These are phyloP conservation scores for Callopanchax toddi DNA, from an alignment of 2,113 vertebrate genomes.

Conservation along the genomic window DNA sequence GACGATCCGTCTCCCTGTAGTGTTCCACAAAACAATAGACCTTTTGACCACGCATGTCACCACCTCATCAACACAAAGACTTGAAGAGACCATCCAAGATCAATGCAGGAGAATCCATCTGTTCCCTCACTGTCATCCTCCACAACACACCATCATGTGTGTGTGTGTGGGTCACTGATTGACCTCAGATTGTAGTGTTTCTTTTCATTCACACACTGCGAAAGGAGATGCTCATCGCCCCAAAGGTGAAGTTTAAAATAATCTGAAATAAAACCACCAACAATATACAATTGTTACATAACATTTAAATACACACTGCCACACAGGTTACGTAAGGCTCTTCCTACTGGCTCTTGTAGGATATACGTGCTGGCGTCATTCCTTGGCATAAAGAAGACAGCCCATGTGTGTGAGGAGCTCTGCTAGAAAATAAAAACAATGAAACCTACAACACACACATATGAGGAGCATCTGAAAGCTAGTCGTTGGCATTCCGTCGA, in stretches of 20 bases:
- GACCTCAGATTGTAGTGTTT: neutral
- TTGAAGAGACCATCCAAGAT: neutral
- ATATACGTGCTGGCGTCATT: slow-evolving; percentile 60
- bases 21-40: slow-evolving; percentile 46
- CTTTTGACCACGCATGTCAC: too few relatives aligned
- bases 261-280: neutral
- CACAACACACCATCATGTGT: slow-evolving; percentile 13
- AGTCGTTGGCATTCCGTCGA: neutral
- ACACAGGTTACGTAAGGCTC: slow-evolving; percentile 58
- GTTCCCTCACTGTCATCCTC: neutral
- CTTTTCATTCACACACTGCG: neutral
- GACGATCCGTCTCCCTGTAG: neutral
- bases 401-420: neutral
- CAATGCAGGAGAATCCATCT: slow-evolving; percentile 16
- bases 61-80: slow-evolving; percentile 28
- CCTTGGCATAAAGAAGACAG: slow-evolving; percentile 5
- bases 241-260: neutral
- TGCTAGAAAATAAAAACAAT: neutral
- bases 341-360: slow-evolving; percentile 40
- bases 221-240: neutral
- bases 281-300: slow-evolving; percentile 58
- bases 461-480: neutral
- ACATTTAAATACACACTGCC: slow-evolving; percentile 49
- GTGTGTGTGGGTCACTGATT: neutral
- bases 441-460: neutral